Percentiles rank a stretch among this genome's conserved stretches.
Evolutionary conservation across 2,113 vertebrate genomes (phyloP).

Genomic region (Eleginops maclovinus): DNA sequence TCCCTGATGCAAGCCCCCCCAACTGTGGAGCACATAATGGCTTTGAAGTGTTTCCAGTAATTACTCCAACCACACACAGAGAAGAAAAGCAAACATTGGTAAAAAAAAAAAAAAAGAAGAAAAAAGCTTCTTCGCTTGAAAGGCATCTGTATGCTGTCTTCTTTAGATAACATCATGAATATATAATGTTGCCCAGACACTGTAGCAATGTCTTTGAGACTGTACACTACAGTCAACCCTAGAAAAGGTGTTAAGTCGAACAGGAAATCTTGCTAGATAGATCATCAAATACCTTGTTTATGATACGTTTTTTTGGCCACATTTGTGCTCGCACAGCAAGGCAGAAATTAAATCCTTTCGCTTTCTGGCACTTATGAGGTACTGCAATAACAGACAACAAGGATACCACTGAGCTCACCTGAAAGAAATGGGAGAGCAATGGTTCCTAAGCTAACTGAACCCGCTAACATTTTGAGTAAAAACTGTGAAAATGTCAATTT

Average conservation of each 20-base stretch:
- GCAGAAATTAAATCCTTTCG: constrained; percentile 44
- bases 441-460: background rate
- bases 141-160: background rate
- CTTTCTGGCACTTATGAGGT: constrained; percentile 15
- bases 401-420: background rate
- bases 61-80: constrained; percentile 35
- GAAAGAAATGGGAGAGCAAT: background rate
- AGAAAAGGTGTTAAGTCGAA: background rate
- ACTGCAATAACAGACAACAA: constrained; percentile 17
- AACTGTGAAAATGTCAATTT: too few relatives aligned
- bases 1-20: constrained; percentile 37
- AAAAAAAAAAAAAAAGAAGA: background rate
- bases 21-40: constrained; percentile 41
- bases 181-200: constrained; percentile 13
- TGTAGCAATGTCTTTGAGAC: constrained; percentile 9
- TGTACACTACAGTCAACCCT: background rate
- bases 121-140: constrained; percentile 29
- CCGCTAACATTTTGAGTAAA: background rate
- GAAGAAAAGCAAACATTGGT: constrained; percentile 42
- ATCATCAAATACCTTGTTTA: constrained; percentile 57
- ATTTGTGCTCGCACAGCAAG: constrained; percentile 48
- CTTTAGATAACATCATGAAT: background rate
- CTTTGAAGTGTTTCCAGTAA: constrained; percentile 51
- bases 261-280: background rate
- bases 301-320: constrained; percentile 30